These are phyloP conservation scores for Pseudorasbora parva DNA, from an alignment of 2,113 vertebrate genomes.

Conservation along the genomic window DNA sequence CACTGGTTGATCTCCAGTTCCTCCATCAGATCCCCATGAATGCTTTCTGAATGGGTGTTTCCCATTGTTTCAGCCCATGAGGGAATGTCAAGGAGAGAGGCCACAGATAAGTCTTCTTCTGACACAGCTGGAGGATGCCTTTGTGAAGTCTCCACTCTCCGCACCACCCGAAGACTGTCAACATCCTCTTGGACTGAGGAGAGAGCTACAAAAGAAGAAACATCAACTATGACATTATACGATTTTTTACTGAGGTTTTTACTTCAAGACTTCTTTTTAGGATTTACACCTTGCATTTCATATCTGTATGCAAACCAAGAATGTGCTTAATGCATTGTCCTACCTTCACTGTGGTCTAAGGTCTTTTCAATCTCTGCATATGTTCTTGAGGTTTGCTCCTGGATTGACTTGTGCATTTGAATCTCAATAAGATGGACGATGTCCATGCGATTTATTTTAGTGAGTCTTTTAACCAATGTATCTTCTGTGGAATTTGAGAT, in stretches of 20 bases:
- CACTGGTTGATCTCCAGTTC: conserved; percentile 80
- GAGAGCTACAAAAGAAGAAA: conserved; percentile 73
- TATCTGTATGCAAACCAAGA: neutral
- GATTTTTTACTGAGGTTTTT: no score
- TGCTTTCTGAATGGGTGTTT: conserved; percentile 81
- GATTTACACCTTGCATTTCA: neutral
- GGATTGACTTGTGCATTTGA: conserved; percentile 81
- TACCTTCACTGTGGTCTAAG: conserved; percentile 95
- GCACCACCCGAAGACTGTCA: conserved; percentile 76
- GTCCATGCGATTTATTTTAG: conserved; percentile 97
- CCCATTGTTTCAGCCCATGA: conserved; percentile 82
- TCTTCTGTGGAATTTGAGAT: conserved; percentile 77
- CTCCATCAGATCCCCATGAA: conserved; percentile 84
- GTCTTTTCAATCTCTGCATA: conserved; percentile 91
- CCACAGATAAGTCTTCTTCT: conserved; percentile 92
- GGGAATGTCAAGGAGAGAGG: conserved; percentile 85
- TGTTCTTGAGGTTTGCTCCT: conserved; percentile 79
- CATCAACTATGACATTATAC: no score
- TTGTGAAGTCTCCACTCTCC: conserved; percentile 75
- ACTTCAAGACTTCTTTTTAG: neutral
- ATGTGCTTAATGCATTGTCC: neutral
- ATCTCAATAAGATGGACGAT: conserved; percentile 96
- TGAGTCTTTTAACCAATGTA: conserved; percentile 88
- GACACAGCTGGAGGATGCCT: conserved; percentile 90
- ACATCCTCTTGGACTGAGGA: conserved; percentile 90